Percentiles rank a stretch among this genome's conserved stretches.
These are phyloP conservation scores for Lomographa bimaculata DNA, from an alignment of 2,888 invertebrate species.

Conservation along the genomic window DNA sequence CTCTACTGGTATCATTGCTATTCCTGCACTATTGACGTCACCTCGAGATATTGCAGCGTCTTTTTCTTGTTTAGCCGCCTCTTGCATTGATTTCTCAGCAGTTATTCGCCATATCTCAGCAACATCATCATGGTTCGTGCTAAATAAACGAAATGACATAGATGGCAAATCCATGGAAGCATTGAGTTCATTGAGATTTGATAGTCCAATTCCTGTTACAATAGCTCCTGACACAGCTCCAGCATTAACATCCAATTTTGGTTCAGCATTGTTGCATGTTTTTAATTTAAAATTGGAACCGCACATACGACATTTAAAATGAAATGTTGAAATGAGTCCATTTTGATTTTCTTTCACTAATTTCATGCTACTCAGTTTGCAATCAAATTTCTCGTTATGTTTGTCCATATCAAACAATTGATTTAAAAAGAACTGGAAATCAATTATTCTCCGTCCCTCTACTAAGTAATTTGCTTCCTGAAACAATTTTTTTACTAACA, in stretches of 20 bases:
- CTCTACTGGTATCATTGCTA: conserved; percentile 16
- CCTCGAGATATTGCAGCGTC: conserved; percentile 14
- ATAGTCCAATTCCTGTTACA: conserved; percentile 11
- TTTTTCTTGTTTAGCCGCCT: conserved; percentile 6
- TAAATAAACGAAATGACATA: conserved; percentile 17
- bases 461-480: too few species aligned
- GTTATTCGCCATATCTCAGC: conserved; percentile 36
- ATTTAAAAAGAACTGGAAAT: too few species aligned
- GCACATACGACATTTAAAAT: conserved; percentile 16
- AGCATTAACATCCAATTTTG: conserved; percentile 1
- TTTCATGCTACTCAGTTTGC: too few species aligned
- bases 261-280: conserved; percentile 4
- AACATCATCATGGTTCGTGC: conserved; percentile 28
- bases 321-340: conserved; percentile 8
- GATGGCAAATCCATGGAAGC: conserved; percentile 22
- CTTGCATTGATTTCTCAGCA: conserved; percentile 19
- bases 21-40: conserved; percentile 7
- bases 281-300: conserved; percentile 16
- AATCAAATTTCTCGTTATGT: too few species aligned
- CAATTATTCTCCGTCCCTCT: too few species aligned
- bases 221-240: conserved; percentile 8
- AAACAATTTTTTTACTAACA: too few species aligned
- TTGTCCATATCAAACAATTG: too few species aligned
- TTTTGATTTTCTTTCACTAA: not conserved
- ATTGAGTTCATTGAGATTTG: conserved; percentile 17